Percentiles rank a stretch among this genome's conserved stretches.
Evolutionary conservation across 2,797 vertebrate genomes (phyloP).

Genomic region (Acanthis flammea): DNA sequence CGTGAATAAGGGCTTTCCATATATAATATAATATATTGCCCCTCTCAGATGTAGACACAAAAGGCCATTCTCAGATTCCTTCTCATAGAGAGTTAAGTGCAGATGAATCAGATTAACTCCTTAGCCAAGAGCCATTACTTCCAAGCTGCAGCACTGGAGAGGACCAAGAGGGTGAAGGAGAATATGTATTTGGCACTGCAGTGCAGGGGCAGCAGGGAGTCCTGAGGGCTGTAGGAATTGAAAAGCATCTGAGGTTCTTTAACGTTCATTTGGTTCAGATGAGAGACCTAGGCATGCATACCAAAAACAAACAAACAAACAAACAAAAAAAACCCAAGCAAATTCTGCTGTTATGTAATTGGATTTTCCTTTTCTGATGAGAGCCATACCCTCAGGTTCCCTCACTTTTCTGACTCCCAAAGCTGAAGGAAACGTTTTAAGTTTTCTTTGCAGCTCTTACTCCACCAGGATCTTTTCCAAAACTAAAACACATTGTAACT

Average conservation of each 20-base stretch:
- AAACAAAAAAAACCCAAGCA: background rate
- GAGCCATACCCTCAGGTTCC: background rate
- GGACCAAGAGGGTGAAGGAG: background rate
- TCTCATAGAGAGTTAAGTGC: background rate
- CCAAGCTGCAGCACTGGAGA: background rate
- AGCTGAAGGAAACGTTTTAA: background rate
- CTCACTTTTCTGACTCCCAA: background rate
- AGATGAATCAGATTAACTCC: background rate
- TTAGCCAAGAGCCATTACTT: background rate
- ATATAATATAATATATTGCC: slow-evolving; percentile 21
- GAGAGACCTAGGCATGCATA: background rate
- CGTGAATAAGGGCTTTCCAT: background rate
- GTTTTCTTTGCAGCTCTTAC: background rate
- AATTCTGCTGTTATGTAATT: background rate
- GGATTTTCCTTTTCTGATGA: background rate
- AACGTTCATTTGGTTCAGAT: background rate
- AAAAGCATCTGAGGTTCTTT: background rate
- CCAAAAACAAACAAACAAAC: background rate
- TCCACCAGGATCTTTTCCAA: background rate
- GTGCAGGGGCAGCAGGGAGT: background rate
- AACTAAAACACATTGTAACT: background rate
- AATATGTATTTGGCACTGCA: background rate
- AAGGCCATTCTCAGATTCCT: background rate
- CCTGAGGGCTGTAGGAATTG: background rate
- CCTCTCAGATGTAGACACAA: slow-evolving; percentile 10